Evolutionary conservation across 2,888 invertebrate genomes (phyloP).

Genomic region (Ochropleura plecta): DNA sequence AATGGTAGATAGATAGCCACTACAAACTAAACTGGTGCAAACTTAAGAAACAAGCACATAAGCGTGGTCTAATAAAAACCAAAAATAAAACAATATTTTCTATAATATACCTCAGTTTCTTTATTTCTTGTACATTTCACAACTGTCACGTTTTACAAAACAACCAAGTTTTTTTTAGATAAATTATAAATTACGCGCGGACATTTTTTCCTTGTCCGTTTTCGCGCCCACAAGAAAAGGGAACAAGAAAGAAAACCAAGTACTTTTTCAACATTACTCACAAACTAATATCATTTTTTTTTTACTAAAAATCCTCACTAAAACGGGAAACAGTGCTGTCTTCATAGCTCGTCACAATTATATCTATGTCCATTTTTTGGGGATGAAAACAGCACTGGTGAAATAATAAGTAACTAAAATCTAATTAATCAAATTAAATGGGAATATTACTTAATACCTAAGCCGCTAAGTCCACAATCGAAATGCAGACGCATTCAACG

Average conservation of each 20-base stretch:
- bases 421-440: conserved; percentile 84
- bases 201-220: conserved; percentile 36
- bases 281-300: conserved; percentile 78
- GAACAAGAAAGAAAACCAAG: conserved; percentile 68
- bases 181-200: conserved; percentile 51
- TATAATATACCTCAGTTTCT: conserved; percentile 85
- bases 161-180: conserved; percentile 73
- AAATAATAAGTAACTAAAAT: conserved; percentile 77
- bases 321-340: conserved; percentile 77
- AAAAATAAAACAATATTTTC: conserved; percentile 85
- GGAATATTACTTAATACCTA: conserved; percentile 89
- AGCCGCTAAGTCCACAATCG: conserved; percentile 77
- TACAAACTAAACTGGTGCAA: conserved; percentile 78
- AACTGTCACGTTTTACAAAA: conserved; percentile 83
- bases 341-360: conserved; percentile 72
- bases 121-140: conserved; percentile 89
- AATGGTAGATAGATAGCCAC: conserved; percentile 74
- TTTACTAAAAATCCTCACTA: conserved; percentile 75
- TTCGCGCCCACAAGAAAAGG: conserved; percentile 54
- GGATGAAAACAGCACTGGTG: conserved; percentile 81
- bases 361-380: conserved; percentile 58
- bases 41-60: conserved; percentile 85
- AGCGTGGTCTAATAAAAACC: conserved; percentile 75
- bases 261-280: conserved; percentile 68
- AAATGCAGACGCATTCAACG: conserved; percentile 82